These are phyloP conservation scores for Machimus atricapillus DNA, from an alignment of 2,888 invertebrate genomes.

Conservation along the genomic window DNA sequence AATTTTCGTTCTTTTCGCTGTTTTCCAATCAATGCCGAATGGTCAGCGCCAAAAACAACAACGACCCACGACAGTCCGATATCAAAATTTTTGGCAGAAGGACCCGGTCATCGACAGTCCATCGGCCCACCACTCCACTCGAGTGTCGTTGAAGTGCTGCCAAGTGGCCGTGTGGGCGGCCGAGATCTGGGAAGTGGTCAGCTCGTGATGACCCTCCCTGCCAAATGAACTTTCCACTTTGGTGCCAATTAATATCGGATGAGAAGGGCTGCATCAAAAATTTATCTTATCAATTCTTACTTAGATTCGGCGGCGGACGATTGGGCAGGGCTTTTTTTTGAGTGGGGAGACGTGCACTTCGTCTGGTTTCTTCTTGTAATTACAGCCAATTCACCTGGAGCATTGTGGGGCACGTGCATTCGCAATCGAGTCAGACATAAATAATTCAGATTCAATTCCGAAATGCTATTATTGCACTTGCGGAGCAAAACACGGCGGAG, in stretches of 20 bases:
- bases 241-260: constrained; percentile 13
- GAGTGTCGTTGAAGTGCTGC: constrained; percentile 2
- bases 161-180: neutral
- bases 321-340: neutral
- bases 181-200: neutral
- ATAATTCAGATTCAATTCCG: constrained; percentile 31
- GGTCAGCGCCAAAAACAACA: constrained; percentile 8
- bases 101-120: neutral
- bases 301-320: neutral
- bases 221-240: constrained; percentile 10
- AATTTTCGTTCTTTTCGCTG: constrained; percentile 35
- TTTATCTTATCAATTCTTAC: constrained; percentile 4
- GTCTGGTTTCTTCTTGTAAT: neutral
- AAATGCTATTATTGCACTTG: constrained; percentile 8
- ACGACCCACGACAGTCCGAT: neutral
- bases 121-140: neutral
- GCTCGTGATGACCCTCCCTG: neutral
- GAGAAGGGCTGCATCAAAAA: neutral
- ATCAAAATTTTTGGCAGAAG: constrained; percentile 22
- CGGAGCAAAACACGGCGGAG: neutral
- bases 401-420: neutral
- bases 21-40: constrained; percentile 34
- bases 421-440: constrained; percentile 7
- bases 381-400: neutral
- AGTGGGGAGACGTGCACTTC: neutral